A percentile compares a stretch with the other conserved stretches of the same genome.
Conservation (phyloP, 2,888 invertebrate species). For the Eupithecia centaureata region DNA sequence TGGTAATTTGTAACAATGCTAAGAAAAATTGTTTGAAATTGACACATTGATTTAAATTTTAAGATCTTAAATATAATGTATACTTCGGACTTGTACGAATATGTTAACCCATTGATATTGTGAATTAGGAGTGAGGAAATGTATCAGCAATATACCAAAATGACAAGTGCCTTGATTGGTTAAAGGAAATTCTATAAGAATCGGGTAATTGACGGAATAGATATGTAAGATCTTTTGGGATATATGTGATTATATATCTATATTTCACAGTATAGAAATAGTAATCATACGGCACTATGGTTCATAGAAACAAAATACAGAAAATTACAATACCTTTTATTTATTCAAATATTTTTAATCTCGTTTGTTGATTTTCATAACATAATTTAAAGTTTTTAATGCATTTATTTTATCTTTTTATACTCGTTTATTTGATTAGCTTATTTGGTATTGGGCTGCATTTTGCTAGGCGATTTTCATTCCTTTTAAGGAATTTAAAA, state of each 20-base stretch:
- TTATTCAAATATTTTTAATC: slow-evolving; percentile 51
- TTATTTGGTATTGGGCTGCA: slow-evolving; percentile 59
- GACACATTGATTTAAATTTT: slow-evolving; percentile 52
- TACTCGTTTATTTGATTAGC: slow-evolving; percentile 72
- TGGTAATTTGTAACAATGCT: slow-evolving; percentile 50
- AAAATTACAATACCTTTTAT: slow-evolving; percentile 68
- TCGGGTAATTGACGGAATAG: slow-evolving; percentile 60
- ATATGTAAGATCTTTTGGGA: slow-evolving; percentile 53
- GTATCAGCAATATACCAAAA: slow-evolving; percentile 84
- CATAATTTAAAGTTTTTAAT: slow-evolving; percentile 78
- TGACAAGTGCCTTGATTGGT: slow-evolving; percentile 81
- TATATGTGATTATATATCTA: slow-evolving; percentile 80
- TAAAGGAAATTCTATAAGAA: slow-evolving; percentile 60
- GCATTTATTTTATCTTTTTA: slow-evolving; percentile 83
- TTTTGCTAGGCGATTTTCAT: slow-evolving; percentile 28
- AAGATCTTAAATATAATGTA: slow-evolving; percentile 68
- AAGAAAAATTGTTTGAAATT: slow-evolving; percentile 46
- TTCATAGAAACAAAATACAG: slow-evolving; percentile 74
- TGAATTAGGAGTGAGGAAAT: slow-evolving; percentile 81
- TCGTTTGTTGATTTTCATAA: slow-evolving; percentile 78
- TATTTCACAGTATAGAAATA: slow-evolving; percentile 84
- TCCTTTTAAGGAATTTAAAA: slow-evolving; percentile 7
- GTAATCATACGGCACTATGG: slow-evolving; percentile 81
- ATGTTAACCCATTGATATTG: slow-evolving; percentile 76
- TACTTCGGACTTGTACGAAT: slow-evolving; percentile 70